phyloP scores from a whole-genome alignment of 2,113 vertebrate genomes.

The Stercorarius parasiticus region DNA sequence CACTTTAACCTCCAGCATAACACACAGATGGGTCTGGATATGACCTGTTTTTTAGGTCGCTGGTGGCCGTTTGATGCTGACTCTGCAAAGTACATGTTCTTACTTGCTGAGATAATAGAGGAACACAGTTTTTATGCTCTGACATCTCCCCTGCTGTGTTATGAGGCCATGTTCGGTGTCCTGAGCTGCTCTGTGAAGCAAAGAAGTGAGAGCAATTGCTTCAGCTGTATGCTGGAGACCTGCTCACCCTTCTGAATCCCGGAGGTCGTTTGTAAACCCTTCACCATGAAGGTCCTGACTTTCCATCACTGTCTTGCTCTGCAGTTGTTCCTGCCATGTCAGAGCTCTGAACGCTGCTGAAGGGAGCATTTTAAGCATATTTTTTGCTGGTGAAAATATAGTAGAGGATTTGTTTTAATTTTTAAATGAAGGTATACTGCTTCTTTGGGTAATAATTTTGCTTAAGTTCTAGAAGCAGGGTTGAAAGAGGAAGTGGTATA shows the following conservation, averaged over 20 bases:
- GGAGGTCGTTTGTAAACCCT: background rate
- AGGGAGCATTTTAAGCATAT: background rate
- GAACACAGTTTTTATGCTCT: background rate
- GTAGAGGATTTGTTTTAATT: background rate
- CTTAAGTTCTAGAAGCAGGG: background rate
- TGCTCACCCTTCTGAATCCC: background rate
- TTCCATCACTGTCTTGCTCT: background rate
- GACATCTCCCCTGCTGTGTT: background rate
- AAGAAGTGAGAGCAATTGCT: background rate
- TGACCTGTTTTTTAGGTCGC: background rate
- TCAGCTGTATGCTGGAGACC: background rate
- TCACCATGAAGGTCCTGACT: background rate
- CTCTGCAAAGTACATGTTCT: background rate
- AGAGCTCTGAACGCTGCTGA: background rate
- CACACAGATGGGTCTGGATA: background rate
- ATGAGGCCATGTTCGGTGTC: background rate
- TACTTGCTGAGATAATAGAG: background rate
- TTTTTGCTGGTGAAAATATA: background rate
- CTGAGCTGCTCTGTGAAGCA: background rate
- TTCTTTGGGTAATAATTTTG: background rate
- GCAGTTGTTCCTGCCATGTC: background rate
- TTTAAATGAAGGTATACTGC: background rate
- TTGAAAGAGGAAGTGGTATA: background rate
- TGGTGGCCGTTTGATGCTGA: background rate
- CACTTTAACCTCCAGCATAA: background rate